Evolutionary conservation across 1,140 invertebrate species (phyloP).

Genomic region (Ganaspis sp.): DNA sequence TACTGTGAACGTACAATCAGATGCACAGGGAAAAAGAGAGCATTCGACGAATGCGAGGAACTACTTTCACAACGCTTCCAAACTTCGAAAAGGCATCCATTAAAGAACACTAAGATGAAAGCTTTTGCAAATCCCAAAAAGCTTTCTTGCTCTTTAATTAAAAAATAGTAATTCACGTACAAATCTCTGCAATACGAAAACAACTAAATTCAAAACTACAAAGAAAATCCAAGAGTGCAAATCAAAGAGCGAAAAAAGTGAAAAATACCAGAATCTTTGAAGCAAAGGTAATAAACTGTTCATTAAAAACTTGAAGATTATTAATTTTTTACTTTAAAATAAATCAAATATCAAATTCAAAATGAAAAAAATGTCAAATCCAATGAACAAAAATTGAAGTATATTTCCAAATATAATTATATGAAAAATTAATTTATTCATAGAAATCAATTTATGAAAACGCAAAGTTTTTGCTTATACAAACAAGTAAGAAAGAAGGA

Average conservation of each 20-base stretch:
- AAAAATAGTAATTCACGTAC: neutral
- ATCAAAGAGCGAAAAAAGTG: no score
- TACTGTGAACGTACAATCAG: neutral
- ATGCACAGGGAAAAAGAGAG: neutral
- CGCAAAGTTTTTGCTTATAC: neutral
- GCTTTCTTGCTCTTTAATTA: neutral
- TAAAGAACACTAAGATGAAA: neutral
- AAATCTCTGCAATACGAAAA: neutral
- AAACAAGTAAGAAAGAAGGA: neutral
- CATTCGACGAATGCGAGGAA: neutral
- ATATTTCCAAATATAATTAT: no score
- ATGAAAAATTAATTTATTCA: no score
- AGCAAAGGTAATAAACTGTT: no score
- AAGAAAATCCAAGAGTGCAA: neutral
- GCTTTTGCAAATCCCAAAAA: neutral
- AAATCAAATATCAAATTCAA: no score
- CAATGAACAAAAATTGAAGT: no score
- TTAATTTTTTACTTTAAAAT: no score
- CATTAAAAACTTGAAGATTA: no score
- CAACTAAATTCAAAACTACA: neutral
- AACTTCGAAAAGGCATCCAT: conserved; percentile 1
- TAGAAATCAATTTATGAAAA: no score
- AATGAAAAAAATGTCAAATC: no score
- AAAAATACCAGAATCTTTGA: no score
- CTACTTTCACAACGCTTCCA: neutral